phyloP scores from a whole-genome alignment of 2,888 invertebrate species.

The Aphidoletes aphidimyza region DNA sequence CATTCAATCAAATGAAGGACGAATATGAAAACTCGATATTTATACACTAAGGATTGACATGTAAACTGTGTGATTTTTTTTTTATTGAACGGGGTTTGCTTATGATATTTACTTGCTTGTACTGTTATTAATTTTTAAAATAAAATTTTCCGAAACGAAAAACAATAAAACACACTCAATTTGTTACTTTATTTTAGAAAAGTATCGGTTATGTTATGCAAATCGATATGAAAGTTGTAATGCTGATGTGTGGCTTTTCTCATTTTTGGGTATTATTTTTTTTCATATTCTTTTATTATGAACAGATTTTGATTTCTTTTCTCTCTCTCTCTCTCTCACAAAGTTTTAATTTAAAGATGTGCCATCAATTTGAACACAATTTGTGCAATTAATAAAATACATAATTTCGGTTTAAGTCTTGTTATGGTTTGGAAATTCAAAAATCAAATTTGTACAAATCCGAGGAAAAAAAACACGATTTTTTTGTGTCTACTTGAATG shows the following conservation, averaged over 20 bases:
- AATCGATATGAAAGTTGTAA: not conserved
- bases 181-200: not conserved
- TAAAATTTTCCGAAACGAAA: not conserved
- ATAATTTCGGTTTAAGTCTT: not conserved
- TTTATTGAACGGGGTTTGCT: too few species aligned
- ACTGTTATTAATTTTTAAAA: not conserved
- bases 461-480: not conserved
- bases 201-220: not conserved
- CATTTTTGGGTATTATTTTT: not conserved
- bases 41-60: not conserved
- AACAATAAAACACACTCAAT: not conserved
- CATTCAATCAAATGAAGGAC: not conserved
- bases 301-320: not conserved
- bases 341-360: not conserved
- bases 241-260: not conserved
- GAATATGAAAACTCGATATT: not conserved
- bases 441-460: not conserved
- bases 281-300: too few species aligned
- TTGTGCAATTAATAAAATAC: not conserved
- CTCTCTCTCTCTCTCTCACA: not conserved
- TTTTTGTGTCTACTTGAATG: not conserved
- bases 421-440: not conserved
- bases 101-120: not conserved
- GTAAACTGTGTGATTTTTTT: not conserved
- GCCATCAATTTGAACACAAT: slow-evolving; percentile 11